These are phyloP conservation scores for Craseonycteris thonglongyai DNA, from an alignment of 2,113 vertebrate species.

Conservation along the genomic window DNA sequence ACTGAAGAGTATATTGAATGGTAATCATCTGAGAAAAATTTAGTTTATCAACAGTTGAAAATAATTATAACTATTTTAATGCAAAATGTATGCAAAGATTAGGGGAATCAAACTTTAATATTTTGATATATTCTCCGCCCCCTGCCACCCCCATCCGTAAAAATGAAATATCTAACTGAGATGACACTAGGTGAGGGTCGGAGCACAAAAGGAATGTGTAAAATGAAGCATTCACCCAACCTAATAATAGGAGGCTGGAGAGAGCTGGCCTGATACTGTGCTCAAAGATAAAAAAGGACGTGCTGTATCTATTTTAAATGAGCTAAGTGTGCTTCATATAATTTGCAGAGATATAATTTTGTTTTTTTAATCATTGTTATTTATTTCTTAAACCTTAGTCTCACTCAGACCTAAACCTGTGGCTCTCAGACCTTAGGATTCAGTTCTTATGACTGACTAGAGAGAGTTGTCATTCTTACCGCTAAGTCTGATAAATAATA, in stretches of 20 bases:
- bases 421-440: constrained; percentile 10
- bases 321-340: constrained; percentile 36
- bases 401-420: background rate
- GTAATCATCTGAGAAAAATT: background rate
- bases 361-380: constrained; percentile 39
- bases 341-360: constrained; percentile 36
- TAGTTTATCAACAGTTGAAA: background rate
- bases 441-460: constrained; percentile 53
- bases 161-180: background rate
- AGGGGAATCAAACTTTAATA: background rate
- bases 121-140: background rate
- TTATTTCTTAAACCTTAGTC: constrained; percentile 55
- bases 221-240: constrained; percentile 21
- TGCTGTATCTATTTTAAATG: constrained; percentile 47
- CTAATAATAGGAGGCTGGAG: background rate
- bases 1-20: background rate
- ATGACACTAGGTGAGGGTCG: background rate
- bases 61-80: background rate
- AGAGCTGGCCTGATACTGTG: background rate
- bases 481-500: constrained; percentile 59
- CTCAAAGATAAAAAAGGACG: constrained; percentile 47
- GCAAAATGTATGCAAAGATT: background rate
- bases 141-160: background rate
- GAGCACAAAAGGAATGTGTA: background rate
- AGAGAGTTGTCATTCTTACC: constrained; percentile 65